Percentiles rank a stretch among this genome's conserved stretches.
Conservation (phyloP, 2,113 vertebrate species). For the Uria aalge region DNA sequence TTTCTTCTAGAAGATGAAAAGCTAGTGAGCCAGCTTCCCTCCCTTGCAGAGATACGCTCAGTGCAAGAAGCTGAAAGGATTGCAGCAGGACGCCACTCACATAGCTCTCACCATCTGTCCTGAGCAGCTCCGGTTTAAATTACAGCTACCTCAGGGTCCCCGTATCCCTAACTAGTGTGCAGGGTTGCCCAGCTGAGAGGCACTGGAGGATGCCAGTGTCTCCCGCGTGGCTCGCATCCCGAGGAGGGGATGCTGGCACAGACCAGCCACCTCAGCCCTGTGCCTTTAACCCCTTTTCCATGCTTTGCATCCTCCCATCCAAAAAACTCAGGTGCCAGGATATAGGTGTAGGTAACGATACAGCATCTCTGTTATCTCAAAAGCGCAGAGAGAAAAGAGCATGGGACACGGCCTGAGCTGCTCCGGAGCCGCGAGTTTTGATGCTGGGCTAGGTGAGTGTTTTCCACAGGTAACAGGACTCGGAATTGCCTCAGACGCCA, state of each 20-base stretch:
- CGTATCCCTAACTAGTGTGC: not conserved
- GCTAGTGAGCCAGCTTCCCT: not conserved
- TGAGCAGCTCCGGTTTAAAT: not conserved
- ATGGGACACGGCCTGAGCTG: not conserved
- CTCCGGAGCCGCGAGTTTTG: not conserved
- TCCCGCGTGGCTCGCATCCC: fast-evolving
- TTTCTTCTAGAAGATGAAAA: not conserved
- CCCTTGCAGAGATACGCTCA: not conserved
- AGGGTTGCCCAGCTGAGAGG: not conserved
- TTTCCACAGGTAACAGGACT: not conserved
- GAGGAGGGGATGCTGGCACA: not conserved
- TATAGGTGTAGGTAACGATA: fast-evolving
- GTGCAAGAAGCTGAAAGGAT: not conserved
- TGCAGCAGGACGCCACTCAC: not conserved
- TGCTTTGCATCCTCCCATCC: not conserved
- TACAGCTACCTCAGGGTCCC: not conserved
- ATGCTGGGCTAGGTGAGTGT: not conserved
- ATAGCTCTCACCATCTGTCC: not conserved
- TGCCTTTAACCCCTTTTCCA: not conserved
- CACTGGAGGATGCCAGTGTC: not conserved
- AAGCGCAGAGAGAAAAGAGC: not conserved
- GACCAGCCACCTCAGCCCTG: not conserved
- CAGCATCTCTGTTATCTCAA: not conserved
- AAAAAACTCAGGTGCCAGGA: not conserved
- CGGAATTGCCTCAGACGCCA: not conserved